phyloP scores from a whole-genome alignment of 2,113 vertebrate species.

The Lates calcarifer region DNA sequence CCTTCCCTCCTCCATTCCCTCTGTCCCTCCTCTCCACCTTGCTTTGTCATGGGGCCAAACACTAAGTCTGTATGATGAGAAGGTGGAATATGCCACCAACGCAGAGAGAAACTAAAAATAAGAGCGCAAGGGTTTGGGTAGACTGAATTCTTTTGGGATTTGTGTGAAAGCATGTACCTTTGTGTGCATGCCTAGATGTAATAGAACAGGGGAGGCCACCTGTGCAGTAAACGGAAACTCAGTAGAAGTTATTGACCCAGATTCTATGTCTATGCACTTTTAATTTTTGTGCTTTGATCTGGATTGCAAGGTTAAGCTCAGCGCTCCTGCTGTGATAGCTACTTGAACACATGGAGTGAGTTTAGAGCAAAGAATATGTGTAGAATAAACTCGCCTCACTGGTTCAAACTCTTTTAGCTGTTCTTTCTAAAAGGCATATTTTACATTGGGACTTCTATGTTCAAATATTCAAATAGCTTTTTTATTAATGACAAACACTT shows the following conservation, averaged over 20 bases:
- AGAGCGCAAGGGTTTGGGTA: conserved; percentile 32
- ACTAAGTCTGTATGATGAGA: conserved; percentile 41
- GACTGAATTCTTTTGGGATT: conserved; percentile 57
- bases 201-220: conserved; percentile 45
- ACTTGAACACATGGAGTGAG: conserved; percentile 39
- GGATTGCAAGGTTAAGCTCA: conserved; percentile 59
- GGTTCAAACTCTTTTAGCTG: background rate
- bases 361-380: conserved; percentile 3
- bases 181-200: conserved; percentile 24
- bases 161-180: conserved; percentile 21
- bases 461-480: too few species aligned
- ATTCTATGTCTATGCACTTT: conserved; percentile 40
- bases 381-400: background rate
- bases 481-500: too few species aligned
- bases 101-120: conserved; percentile 65
- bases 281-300: conserved; percentile 54
- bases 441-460: background rate
- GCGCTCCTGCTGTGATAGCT: conserved; percentile 49
- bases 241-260: conserved; percentile 42
- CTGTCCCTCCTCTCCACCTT: conserved; percentile 58
- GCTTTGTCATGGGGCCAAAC: conserved; percentile 63
- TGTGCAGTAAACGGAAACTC: conserved; percentile 42
- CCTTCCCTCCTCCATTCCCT: conserved; percentile 54
- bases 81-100: conserved; percentile 62
- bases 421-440: background rate